These are phyloP conservation scores for Diploptera punctata DNA, from an alignment of 2,888 invertebrate species.

Conservation along the genomic window DNA sequence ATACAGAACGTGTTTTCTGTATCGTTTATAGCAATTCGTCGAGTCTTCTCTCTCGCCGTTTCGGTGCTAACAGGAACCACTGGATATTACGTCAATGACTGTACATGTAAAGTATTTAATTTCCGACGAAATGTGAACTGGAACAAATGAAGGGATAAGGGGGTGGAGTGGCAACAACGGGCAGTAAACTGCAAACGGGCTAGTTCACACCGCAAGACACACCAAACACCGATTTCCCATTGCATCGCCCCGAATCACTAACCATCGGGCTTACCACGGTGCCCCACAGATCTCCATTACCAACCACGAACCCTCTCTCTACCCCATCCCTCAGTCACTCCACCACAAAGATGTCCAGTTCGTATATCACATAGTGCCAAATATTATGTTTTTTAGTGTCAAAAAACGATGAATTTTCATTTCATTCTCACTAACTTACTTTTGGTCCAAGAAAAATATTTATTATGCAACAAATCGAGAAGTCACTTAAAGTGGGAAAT, in stretches of 20 bases:
- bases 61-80: too few relatives aligned
- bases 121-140: neutral
- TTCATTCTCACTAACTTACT: too few relatives aligned
- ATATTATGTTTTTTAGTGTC: too few relatives aligned
- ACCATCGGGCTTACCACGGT: constrained; percentile 18
- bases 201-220: constrained; percentile 27
- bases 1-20: too few relatives aligned
- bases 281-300: constrained; percentile 21
- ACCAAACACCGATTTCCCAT: constrained; percentile 34
- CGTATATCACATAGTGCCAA: neutral
- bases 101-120: constrained; percentile 10
- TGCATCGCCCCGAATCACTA: constrained; percentile 18
- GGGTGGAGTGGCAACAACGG: neutral
- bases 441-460: too few relatives aligned
- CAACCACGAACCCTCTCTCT: neutral
- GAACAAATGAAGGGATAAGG: neutral
- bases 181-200: constrained; percentile 16
- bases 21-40: too few relatives aligned
- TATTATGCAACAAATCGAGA: too few relatives aligned
- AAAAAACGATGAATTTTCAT: too few relatives aligned
- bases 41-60: too few relatives aligned
- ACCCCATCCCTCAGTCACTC: neutral
- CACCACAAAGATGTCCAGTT: constrained; percentile 7
- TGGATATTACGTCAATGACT: neutral
- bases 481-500: too few relatives aligned